Conservation (phyloP, 2,113 vertebrate species). For the Centrocercus urophasianus region DNA sequence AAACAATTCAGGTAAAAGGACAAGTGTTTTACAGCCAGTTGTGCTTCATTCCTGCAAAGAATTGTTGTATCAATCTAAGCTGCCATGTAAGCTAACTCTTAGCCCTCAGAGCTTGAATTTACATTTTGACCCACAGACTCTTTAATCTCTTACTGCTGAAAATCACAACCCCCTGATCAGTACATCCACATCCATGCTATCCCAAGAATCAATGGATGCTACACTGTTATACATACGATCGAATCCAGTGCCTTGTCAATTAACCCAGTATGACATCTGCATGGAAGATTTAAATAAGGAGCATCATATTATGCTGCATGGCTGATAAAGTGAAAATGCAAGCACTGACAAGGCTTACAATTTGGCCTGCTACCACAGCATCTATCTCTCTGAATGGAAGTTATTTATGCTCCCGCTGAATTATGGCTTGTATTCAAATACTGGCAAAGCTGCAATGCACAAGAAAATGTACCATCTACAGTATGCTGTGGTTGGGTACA, state of each 20-base stretch:
- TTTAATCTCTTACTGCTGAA: neutral
- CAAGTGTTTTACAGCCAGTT: conserved; percentile 57
- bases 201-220: conserved; percentile 64
- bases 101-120: conserved; percentile 55
- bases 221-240: conserved; percentile 54
- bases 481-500: conserved; percentile 10
- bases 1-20: conserved; percentile 73
- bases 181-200: conserved; percentile 14
- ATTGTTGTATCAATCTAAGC: conserved; percentile 67
- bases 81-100: conserved; percentile 58
- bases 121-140: conserved; percentile 49
- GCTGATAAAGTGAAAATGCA: conserved; percentile 71
- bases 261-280: conserved; percentile 70
- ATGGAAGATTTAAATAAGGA: conserved; percentile 76
- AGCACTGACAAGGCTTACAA: conserved; percentile 51
- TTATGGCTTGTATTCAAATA: conserved; percentile 30
- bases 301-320: conserved; percentile 57
- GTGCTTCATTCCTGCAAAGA: conserved; percentile 47
- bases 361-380: conserved; percentile 51
- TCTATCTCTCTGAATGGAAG: conserved; percentile 37
- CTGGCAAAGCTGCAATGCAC: conserved; percentile 14
- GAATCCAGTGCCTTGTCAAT: conserved; percentile 76
- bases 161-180: conserved; percentile 39
- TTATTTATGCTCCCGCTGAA: conserved; percentile 34
- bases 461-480: conserved; percentile 32